Conservation (phyloP, 2,888 invertebrate genomes). For the Aethes cnicana region DNA sequence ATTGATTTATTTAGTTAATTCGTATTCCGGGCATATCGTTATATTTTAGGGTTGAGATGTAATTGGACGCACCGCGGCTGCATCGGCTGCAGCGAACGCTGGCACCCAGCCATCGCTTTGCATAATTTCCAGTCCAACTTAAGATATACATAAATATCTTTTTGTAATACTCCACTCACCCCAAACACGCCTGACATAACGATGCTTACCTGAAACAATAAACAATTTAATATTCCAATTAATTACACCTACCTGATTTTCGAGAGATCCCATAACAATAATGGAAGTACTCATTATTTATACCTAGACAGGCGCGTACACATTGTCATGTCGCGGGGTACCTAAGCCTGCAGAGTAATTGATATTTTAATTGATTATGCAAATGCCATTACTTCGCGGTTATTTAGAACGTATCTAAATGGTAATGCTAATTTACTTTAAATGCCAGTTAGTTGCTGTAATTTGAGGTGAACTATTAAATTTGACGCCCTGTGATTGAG, state of each 20-base stretch:
- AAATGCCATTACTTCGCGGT: slow-evolving; percentile 37
- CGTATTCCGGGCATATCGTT: slow-evolving; percentile 66
- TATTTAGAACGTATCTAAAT: slow-evolving; percentile 27
- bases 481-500: slow-evolving; percentile 20
- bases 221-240: slow-evolving; percentile 3
- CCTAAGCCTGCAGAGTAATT: slow-evolving; percentile 45
- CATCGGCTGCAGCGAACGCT: slow-evolving; percentile 68
- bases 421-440: slow-evolving; percentile 29
- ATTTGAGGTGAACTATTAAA: slow-evolving; percentile 25
- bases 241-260: slow-evolving; percentile 7
- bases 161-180: slow-evolving; percentile 35
- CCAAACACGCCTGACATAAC: background rate
- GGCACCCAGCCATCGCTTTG: slow-evolving; percentile 68
- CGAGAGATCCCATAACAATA: slow-evolving; percentile 9
- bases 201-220: slow-evolving; percentile 22
- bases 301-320: slow-evolving; percentile 32
- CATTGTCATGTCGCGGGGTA: slow-evolving; percentile 44
- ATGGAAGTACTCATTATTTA: slow-evolving; percentile 11
- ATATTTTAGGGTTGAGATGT: slow-evolving; percentile 78
- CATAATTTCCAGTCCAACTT: slow-evolving; percentile 66
- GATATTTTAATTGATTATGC: slow-evolving; percentile 61
- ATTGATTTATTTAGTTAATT: slow-evolving; percentile 65
- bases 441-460: slow-evolving; percentile 18
- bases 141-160: slow-evolving; percentile 44
- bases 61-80: slow-evolving; percentile 74